Conservation (phyloP, 2,113 vertebrate species). For the Marmota flaviventris region DNA sequence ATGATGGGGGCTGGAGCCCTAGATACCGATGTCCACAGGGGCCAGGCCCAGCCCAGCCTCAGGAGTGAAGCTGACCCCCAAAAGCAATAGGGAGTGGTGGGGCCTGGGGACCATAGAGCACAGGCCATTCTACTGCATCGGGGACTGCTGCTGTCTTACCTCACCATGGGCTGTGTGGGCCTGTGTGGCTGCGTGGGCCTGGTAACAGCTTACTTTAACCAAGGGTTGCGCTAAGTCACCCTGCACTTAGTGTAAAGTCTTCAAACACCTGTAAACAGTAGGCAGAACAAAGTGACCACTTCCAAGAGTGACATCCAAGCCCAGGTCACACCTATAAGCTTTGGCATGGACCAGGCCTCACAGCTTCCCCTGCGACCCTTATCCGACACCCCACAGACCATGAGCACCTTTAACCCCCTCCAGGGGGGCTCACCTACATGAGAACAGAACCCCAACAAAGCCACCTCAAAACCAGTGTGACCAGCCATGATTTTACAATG, state of each 20-base stretch:
- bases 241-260: neutral
- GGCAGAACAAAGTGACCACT: neutral
- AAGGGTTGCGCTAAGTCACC: neutral
- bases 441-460: neutral
- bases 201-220: too few species aligned
- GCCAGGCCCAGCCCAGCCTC: too few species aligned
- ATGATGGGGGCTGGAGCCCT: neutral
- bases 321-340: neutral
- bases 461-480: neutral
- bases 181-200: too few species aligned
- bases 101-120: neutral
- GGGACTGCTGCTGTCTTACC: neutral
- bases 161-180: too few species aligned
- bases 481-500: neutral
- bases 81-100: neutral
- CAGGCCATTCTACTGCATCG: accelerated
- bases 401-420: neutral
- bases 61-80: too few species aligned
- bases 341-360: neutral
- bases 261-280: neutral
- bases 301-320: neutral
- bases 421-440: too few species aligned
- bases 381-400: too few species aligned
- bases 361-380: too few species aligned
- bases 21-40: too few species aligned